Conservation (phyloP, 2,797 vertebrate species). For the Poecilia velifera region DNA sequence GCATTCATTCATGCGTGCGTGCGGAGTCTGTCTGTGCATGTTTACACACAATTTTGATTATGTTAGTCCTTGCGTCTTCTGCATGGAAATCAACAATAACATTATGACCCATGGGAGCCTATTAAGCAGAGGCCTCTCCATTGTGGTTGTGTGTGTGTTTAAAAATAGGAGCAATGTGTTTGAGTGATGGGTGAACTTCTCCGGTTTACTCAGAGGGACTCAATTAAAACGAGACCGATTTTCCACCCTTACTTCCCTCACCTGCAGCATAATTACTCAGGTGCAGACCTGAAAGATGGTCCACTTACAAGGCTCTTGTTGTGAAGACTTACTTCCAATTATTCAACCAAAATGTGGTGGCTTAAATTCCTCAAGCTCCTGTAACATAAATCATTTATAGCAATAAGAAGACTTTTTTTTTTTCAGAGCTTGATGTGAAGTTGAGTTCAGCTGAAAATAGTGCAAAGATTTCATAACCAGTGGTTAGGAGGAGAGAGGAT, state of each 20-base stretch:
- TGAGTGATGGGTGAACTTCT: constrained; percentile 61
- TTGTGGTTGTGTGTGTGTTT: constrained; percentile 28
- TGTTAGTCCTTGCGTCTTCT: constrained; percentile 50
- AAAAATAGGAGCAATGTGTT: constrained; percentile 61
- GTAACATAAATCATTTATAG: constrained; percentile 8
- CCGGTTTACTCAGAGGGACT: constrained; percentile 53
- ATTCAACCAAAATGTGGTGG: constrained; percentile 9
- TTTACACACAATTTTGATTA: constrained; percentile 56
- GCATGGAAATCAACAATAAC: constrained; percentile 66
- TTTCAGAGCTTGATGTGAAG: constrained; percentile 6
- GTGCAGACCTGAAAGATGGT: constrained; percentile 35
- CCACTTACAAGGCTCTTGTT: constrained; percentile 7
- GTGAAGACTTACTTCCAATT: constrained; percentile 1
- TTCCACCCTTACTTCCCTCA: constrained; percentile 46
- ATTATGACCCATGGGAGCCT: constrained; percentile 65
- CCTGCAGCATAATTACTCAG: constrained; percentile 44
- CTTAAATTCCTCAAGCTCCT: neutral
- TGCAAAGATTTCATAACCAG: constrained; percentile 2
- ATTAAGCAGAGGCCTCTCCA: constrained; percentile 75
- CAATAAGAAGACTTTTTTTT: neutral
- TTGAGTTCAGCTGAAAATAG: neutral
- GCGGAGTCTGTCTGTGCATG: constrained; percentile 16
- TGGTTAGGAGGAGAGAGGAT: neutral
- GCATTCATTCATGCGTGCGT: constrained; percentile 53
- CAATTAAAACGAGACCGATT: constrained; percentile 65